Base-by-base conservation (phyloP, 2,113 vertebrate genomes). In the Axis porcinus region DNA sequence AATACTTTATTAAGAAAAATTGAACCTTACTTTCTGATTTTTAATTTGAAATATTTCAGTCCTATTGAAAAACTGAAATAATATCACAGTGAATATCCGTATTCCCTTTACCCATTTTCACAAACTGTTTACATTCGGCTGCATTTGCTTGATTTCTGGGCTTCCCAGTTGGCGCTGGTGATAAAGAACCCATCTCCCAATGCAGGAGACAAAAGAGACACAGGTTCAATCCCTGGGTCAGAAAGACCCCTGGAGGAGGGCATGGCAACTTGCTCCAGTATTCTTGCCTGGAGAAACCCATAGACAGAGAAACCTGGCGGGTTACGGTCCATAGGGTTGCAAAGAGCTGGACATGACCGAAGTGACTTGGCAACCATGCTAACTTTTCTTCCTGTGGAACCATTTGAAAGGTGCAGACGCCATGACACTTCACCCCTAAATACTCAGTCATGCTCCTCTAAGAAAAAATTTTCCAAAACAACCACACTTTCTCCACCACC, bases 1-100 rank as follows among this genome's bases (percentile, higher is more conserved):
- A 83, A 85, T 13, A 84, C 36, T 96, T 91, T 64, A 54, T 40
- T 10, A 64, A 82, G 87, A 93, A 27, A 25, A 85, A 93, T 16
- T 33, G 2, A 79, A 79, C 6, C 52, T 96, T 84, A 79, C n/a
- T 89, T 93, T 62, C n/a, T 21, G 30, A 43, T 57, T 45, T 93
- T 91, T 15, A 96, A 60, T 62, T 85, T 57, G 17, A 67, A 82
- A 62, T 36, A 10, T 52, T 30, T 89, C 45, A 52, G 10, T 55
- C 25, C 15, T 79, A 60, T 10, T 55, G n/a, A 87, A 58, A 90
- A 64, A 36, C 30, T 88, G 14, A 91, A 95, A 83, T 52, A 43
- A 28, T 11, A 55, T n/a, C n/a, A 45, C 43, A 60, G 50, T 47
- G 25, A 96, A 82, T 81, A 84, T 25, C 28, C 50, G 36, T 19